Evolutionary conservation across 2,888 invertebrate species (phyloP).

Genomic region (Cephus rjabovi): DNA sequence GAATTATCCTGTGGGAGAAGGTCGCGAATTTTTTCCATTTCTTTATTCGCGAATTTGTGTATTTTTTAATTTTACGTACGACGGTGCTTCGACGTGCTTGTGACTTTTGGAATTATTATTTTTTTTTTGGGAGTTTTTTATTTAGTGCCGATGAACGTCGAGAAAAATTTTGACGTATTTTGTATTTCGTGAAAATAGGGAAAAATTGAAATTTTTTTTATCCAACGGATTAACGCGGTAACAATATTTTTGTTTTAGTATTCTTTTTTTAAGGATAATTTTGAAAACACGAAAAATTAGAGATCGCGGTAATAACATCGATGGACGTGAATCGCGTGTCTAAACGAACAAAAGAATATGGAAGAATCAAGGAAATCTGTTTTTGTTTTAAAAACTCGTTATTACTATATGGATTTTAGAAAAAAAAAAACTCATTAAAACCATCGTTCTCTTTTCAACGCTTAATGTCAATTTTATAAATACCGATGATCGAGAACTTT

Average conservation of each 20-base stretch:
- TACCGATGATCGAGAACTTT: background rate
- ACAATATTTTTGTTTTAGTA: too few relatives aligned
- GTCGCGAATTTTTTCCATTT: too few relatives aligned
- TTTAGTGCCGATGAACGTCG: background rate
- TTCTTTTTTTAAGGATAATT: too few relatives aligned
- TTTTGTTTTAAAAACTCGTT: background rate
- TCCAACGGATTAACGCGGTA: too few relatives aligned
- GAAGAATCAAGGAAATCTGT: background rate
- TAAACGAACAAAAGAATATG: background rate
- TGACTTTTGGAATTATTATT: background rate
- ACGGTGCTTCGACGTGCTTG: background rate
- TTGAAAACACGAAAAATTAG: background rate
- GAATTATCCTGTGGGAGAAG: too few relatives aligned
- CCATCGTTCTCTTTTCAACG: background rate
- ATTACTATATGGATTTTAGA: background rate
- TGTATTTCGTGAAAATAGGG: background rate
- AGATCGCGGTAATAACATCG: background rate
- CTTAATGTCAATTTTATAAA: background rate
- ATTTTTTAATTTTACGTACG: too few relatives aligned
- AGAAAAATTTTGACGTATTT: background rate
- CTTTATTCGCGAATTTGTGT: too few relatives aligned
- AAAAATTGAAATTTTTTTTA: too few relatives aligned
- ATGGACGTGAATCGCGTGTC: background rate
- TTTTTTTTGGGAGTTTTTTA: background rate
- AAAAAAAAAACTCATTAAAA: background rate